A percentile compares a stretch with the other conserved stretches of the same genome.
Conservation (phyloP, 2,888 invertebrate species). For the Ectemnius continuus region DNA sequence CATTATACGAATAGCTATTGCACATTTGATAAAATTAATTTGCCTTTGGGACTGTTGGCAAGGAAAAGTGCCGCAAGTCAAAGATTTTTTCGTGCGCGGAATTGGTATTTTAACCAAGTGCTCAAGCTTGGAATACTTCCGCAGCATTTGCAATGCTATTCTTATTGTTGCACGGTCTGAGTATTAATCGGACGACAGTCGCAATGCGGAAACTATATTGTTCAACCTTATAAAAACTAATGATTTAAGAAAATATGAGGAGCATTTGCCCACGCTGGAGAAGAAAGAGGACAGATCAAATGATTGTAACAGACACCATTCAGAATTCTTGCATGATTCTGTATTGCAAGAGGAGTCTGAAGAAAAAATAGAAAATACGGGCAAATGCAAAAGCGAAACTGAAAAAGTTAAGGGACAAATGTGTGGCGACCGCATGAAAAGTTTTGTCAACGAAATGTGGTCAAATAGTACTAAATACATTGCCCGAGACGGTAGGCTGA, state of each 20-base stretch:
- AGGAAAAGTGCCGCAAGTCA: constrained; percentile 21
- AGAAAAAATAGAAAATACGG: neutral
- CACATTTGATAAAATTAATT: constrained; percentile 56
- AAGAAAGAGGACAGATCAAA: neutral
- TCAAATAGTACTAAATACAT: neutral
- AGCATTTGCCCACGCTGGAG: neutral
- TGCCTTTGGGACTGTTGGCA: constrained; percentile 42
- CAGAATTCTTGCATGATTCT: neutral
- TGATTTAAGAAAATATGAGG: neutral
- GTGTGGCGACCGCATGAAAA: neutral
- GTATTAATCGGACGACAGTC: neutral
- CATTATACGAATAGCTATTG: constrained; percentile 54
- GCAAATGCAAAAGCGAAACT: neutral
- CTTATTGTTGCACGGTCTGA: neutral
- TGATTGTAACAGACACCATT: neutral
- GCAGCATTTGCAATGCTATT: neutral
- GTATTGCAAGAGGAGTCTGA: neutral
- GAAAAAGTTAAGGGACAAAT: too few species aligned
- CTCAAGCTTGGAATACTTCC: constrained; percentile 15
- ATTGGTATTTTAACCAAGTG: constrained; percentile 24
- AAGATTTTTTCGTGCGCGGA: constrained; percentile 54
- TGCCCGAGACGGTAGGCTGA: neutral
- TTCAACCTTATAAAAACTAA: neutral
- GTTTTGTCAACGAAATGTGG: neutral
- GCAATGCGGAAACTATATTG: too few species aligned